Conservation (phyloP, 2,797 vertebrate genomes). For the Pteronotus mesoamericanus region DNA sequence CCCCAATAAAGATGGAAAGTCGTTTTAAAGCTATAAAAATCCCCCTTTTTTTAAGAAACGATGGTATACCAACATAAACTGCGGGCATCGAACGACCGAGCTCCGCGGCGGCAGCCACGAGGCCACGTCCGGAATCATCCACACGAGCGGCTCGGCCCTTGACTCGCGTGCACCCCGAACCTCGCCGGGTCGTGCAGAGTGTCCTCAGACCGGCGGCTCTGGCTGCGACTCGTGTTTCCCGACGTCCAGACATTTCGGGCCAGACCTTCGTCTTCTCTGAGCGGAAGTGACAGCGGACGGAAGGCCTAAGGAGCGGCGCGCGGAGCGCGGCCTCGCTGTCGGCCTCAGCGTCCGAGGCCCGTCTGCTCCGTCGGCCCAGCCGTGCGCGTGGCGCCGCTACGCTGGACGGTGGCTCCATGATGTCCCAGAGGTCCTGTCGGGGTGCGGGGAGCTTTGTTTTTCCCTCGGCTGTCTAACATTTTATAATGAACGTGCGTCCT, state of each 20-base stretch:
- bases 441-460: background rate
- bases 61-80: background rate
- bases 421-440: no score
- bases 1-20: background rate
- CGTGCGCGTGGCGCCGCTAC: no score
- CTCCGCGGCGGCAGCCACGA: accelerated
- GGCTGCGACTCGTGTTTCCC: background rate
- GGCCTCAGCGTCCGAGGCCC: no score
- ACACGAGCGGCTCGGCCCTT: no score
- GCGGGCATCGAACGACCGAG: no score
- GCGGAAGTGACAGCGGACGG: no score
- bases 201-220: accelerated
- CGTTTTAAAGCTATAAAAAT: background rate
- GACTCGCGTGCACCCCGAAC: no score
- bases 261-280: background rate
- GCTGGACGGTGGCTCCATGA: no score
- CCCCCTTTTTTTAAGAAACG: background rate
- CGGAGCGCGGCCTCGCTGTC: no score
- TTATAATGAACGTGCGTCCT: background rate
- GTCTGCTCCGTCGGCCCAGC: no score
- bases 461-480: background rate
- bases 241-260: background rate
- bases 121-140: accelerated
- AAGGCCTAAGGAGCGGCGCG: background rate
- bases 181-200: no score